Evolutionary conservation across 2,113 vertebrate genomes (phyloP).

Genomic region (Coregonus clupeaformis): DNA sequence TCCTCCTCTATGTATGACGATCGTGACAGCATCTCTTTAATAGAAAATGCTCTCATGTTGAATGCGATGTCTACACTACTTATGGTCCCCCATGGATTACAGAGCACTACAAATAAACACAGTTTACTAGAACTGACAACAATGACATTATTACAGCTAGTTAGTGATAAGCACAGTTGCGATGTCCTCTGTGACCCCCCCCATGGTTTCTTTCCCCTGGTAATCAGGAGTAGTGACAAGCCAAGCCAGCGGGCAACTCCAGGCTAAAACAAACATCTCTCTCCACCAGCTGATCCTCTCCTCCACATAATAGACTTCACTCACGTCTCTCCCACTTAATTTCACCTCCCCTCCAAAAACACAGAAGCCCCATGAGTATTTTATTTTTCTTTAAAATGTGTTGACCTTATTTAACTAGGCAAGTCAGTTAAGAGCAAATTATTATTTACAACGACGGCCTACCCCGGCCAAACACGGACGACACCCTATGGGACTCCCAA

Average conservation of each 20-base stretch:
- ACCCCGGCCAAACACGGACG: no score
- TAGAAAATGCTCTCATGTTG: slow-evolving; percentile 33
- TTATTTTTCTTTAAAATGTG: no score
- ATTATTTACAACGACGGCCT: no score
- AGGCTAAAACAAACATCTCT: slow-evolving; percentile 27
- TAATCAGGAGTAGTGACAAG: slow-evolving; percentile 18
- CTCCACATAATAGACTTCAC: slow-evolving; percentile 31
- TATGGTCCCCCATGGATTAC: slow-evolving; percentile 51
- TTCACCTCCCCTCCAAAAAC: slow-evolving; percentile 15
- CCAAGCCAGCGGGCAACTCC: slow-evolving; percentile 18
- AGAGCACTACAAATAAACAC: slow-evolving; percentile 46
- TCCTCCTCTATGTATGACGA: no score
- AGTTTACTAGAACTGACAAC: slow-evolving; percentile 35
- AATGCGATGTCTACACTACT: slow-evolving; percentile 28
- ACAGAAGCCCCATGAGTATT: no score
- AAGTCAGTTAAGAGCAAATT: no score
- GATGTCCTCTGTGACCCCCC: slow-evolving; percentile 22
- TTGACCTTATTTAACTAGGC: no score
- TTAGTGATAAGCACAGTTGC: slow-evolving; percentile 26
- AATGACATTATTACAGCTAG: slow-evolving; percentile 36
- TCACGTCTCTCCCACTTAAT: slow-evolving; percentile 33
- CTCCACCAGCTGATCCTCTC: slow-evolving; percentile 23
- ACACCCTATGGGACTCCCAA: no score
- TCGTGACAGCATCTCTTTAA: slow-evolving; percentile 15
- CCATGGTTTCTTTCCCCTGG: slow-evolving; percentile 8